phyloP scores from a whole-genome alignment of 2,888 invertebrate species.

The Spodoptera littoralis region DNA sequence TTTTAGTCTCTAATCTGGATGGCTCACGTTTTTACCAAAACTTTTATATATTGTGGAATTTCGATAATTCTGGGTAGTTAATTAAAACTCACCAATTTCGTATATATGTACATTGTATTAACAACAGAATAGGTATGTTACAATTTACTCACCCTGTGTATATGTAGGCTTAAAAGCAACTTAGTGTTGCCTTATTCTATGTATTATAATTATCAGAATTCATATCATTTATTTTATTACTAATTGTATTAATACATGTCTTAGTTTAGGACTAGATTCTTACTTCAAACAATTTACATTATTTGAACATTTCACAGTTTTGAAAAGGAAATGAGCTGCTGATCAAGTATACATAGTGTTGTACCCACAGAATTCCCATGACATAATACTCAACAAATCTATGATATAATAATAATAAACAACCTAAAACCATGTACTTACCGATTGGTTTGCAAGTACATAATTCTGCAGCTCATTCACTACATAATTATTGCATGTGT shows the following conservation, averaged over 20 bases:
- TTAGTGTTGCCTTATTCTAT: slow-evolving; percentile 36
- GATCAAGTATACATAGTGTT: no score
- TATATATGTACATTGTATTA: slow-evolving; percentile 52
- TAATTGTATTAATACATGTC: slow-evolving; percentile 44
- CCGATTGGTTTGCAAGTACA: no score
- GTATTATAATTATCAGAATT: slow-evolving; percentile 46
- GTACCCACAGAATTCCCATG: no score
- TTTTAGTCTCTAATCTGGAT: not conserved
- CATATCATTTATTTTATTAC: slow-evolving; percentile 54
- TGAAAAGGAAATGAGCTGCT: no score
- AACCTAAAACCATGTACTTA: no score
- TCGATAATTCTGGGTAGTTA: slow-evolving; percentile 7
- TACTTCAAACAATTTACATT: slow-evolving; percentile 44
- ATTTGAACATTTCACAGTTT: slow-evolving; percentile 27
- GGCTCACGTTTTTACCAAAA: slow-evolving; percentile 17
- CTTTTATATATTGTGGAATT: slow-evolving; percentile 1
- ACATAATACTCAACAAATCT: no score
- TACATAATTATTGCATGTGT: not conserved
- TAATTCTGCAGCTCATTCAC: slow-evolving; percentile 28
- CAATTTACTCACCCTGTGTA: slow-evolving; percentile 59
- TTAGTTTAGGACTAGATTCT: slow-evolving; percentile 50
- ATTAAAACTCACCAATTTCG: slow-evolving; percentile 49
- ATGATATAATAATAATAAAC: no score
- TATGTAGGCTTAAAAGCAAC: slow-evolving; percentile 53
- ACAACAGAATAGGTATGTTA: slow-evolving; percentile 43